Percentiles rank a stretch among this genome's conserved stretches.
Conservation (phyloP, 2,113 vertebrate species). For the Oxyura jamaicensis region DNA sequence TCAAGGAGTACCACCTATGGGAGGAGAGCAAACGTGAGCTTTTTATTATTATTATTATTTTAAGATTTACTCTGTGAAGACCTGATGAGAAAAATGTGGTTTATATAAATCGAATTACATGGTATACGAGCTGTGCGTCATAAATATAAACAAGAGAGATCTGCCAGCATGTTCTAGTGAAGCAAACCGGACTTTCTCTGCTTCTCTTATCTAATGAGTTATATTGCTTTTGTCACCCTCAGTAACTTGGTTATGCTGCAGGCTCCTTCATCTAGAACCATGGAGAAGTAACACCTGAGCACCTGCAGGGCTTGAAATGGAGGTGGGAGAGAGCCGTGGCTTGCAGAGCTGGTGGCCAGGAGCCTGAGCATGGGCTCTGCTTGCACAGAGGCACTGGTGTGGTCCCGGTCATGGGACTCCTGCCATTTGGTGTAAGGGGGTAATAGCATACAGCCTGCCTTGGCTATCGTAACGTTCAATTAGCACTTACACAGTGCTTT, state of each 20-base stretch:
- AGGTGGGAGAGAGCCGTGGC: not conserved
- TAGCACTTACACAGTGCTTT: conserved; percentile 33
- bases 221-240: not conserved
- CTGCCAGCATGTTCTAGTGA: not conserved
- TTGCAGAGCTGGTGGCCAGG: not conserved
- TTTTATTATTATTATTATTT: not conserved
- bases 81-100: not conserved
- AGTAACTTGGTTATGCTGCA: rapidly evolving
- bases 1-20: not conserved
- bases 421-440: not conserved
- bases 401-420: not conserved
- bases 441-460: not conserved
- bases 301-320: not conserved
- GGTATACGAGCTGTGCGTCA: not conserved
- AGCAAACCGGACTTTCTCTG: not conserved
- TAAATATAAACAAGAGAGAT: not conserved
- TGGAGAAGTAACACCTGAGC: not conserved
- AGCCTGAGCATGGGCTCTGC: not conserved
- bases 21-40: not conserved
- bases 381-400: not conserved
- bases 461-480: conserved; percentile 6
- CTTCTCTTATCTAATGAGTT: not conserved
- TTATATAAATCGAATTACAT: not conserved
- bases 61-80: not conserved
- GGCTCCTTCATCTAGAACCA: not conserved